These are phyloP conservation scores for Trachelus stipa DNA, from an alignment of 2,888 invertebrate species.

Conservation along the genomic window DNA sequence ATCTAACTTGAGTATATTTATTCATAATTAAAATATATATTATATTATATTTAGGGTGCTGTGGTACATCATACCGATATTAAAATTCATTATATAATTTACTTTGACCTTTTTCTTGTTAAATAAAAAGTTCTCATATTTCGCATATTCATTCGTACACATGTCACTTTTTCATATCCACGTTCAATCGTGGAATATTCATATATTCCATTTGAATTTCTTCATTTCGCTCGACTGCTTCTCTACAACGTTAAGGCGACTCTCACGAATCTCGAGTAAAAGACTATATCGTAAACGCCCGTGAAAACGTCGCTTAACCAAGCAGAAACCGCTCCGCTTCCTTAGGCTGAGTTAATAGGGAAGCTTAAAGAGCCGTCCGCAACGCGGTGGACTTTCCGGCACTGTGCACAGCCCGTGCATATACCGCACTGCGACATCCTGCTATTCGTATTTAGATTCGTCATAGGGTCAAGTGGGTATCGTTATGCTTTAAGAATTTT, in stretches of 20 bases:
- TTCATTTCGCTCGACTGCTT: not conserved
- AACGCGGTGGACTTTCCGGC: not conserved
- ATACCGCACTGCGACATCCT: slow-evolving; percentile 52
- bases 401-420: slow-evolving; percentile 12
- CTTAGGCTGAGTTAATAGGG: not conserved
- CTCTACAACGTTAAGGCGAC: not conserved
- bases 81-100: not conserved
- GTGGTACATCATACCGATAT: not conserved
- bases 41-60: not conserved
- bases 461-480: not conserved
- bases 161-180: not conserved
- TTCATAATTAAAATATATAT: not conserved
- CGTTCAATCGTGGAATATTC: not conserved
- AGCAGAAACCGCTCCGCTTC: not conserved
- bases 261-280: not conserved
- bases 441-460: slow-evolving; percentile 21
- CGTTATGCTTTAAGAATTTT: not conserved
- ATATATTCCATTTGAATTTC: not conserved
- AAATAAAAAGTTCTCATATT: not conserved
- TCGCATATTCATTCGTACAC: not conserved
- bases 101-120: not conserved
- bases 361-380: not conserved
- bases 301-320: not conserved
- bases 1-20: not conserved
- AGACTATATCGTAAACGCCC: not conserved